Evolutionary conservation across 2,888 invertebrate species (phyloP).

Genomic region (Chaetoderma sp.): DNA sequence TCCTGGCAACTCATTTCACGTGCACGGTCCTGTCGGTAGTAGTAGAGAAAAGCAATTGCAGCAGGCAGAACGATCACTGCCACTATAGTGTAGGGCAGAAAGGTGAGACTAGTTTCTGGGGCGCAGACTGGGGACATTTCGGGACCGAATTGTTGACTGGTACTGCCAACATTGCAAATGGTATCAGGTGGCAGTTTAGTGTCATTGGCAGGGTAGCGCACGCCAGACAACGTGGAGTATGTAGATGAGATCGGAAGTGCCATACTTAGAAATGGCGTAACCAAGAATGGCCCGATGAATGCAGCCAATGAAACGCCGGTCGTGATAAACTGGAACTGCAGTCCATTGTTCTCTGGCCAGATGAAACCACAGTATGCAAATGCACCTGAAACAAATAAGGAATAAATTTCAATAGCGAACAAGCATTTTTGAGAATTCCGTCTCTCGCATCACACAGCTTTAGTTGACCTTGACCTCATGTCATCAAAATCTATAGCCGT

Average conservation of each 20-base stretch:
- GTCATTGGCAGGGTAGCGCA: too few relatives aligned
- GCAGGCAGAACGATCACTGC: neutral
- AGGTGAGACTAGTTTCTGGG: too few relatives aligned
- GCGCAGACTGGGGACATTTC: too few relatives aligned
- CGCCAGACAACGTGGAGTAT: too few relatives aligned
- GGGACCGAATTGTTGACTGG: too few relatives aligned
- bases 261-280: neutral
- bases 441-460: too few relatives aligned
- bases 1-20: neutral
- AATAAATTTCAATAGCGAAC: neutral
- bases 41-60: neutral
- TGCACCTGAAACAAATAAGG: neutral
- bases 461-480: too few relatives aligned
- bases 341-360: neutral
- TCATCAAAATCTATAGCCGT: too few relatives aligned
- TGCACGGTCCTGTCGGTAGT: neutral
- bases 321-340: constrained; percentile 5
- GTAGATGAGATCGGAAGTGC: too few relatives aligned
- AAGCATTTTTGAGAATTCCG: neutral
- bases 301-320: neutral
- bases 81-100: neutral
- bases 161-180: too few relatives aligned
- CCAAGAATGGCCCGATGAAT: neutral
- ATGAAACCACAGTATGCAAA: neutral
- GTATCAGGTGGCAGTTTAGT: too few relatives aligned